Base-by-base conservation (phyloP, 2,113 vertebrate species). In the Dasyurus viverrinus region DNA sequence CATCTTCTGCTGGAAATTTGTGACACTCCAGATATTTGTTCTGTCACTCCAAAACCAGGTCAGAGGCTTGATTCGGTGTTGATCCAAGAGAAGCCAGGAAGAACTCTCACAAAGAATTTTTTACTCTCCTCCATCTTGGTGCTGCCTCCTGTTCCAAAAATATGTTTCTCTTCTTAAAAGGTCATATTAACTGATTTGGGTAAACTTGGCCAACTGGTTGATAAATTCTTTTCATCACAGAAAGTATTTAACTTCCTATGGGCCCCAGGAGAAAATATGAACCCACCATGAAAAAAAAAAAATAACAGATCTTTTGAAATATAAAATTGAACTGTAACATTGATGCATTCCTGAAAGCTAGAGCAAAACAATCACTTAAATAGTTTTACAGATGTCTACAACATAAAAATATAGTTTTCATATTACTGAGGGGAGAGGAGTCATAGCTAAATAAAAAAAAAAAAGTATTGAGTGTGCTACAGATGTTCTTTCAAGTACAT, bases 401-500 rank as follows among this genome's bases (percentile, higher is more conserved):
- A 25, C 76, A 93, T 14, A 46, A 96, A 96, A 23, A 7, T 0
- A 0, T 89, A 36, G 48, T 76, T 92, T 95, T 96, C 93, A 89
- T 93, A 68, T 90, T 30, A 95, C 96, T 95, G 95, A 92, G 1
- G 16, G 19, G 95, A 0, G 12, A 89, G 94, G 93, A 94, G 92
- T 30, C 89, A 92, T 30, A 91, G 42, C 54, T 84, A 57, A 97
- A 94, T 22, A 16, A 68, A 54, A 76, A 54, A 97, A 95, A 95
- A 93, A 97, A 97, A 96, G 93, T 68, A 95, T 0, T 23, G 90
- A 30, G 9, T 0, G 16, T n/a, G 5, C 95, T 97, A 95, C 89
- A 97, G 95, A 96, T 98, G 90, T 97, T 98, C 98, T 97, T 97
- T 97, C 94, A 96, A 97, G 96, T 97, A 97, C 94, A 96, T 89